Evolutionary conservation across 2,888 invertebrate species (phyloP).

Genomic region (Parascotia fuliginaria): DNA sequence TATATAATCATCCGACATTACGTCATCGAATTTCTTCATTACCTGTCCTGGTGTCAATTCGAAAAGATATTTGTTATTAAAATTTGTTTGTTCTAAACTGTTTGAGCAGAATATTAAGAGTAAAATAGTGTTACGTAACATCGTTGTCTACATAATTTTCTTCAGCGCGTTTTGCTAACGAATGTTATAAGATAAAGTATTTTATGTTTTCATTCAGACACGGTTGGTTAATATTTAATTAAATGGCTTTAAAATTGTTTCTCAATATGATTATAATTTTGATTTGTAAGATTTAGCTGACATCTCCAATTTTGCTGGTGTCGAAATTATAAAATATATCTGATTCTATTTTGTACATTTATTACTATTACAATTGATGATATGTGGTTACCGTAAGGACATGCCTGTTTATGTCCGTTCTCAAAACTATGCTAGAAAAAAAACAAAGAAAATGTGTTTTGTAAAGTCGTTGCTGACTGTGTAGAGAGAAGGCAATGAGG

Average conservation of each 20-base stretch:
- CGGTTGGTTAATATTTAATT: conserved; percentile 13
- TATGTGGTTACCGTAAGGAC: too few species aligned
- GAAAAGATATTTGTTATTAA: conserved; percentile 29
- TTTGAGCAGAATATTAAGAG: conserved; percentile 12
- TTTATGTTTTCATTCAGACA: conserved; percentile 10
- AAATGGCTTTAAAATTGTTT: conserved; percentile 2
- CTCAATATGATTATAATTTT: neutral
- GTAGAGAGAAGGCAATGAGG: too few species aligned
- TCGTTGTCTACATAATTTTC: conserved; percentile 16
- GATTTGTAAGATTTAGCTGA: too few species aligned
- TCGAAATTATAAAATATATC: too few species aligned
- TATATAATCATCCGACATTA: conserved; percentile 51
- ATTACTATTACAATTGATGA: too few species aligned
- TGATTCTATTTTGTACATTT: too few species aligned
- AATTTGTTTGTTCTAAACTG: neutral
- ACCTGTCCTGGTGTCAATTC: conserved; percentile 52
- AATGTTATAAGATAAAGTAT: neutral
- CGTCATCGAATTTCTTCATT: conserved; percentile 47
- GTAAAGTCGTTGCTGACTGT: too few species aligned
- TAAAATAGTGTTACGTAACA: conserved; percentile 16
- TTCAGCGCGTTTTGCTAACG: neutral
- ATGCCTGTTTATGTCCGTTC: too few species aligned
- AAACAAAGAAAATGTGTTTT: too few species aligned
- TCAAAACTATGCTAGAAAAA: too few species aligned
- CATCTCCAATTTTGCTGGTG: too few species aligned